phyloP scores from a whole-genome alignment of 1,140 invertebrate genomes.

The Drosophila lowei region DNA sequence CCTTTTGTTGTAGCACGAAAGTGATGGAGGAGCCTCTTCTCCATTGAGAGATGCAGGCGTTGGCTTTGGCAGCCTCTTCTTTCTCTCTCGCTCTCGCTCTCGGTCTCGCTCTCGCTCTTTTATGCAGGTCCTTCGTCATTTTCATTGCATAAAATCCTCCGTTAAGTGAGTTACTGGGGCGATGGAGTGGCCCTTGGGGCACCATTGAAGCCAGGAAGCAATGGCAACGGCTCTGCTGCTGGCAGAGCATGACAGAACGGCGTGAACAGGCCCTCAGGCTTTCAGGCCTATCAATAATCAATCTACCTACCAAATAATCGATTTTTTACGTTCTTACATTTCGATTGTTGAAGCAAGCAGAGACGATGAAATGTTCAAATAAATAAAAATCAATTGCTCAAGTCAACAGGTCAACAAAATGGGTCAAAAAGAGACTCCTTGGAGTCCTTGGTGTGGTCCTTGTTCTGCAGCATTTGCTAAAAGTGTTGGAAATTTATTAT shows the following conservation, averaged over 20 bases:
- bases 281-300: slow-evolving; percentile 9
- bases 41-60: too few relatives aligned
- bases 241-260: slow-evolving; percentile 9
- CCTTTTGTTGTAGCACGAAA: too few relatives aligned
- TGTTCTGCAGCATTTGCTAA: too few relatives aligned
- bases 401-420: slow-evolving; percentile 10
- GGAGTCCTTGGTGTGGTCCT: neutral
- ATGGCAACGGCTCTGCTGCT: neutral
- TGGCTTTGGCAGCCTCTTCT: too few relatives aligned
- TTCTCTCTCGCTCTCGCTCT: neutral
- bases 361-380: neutral
- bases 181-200: slow-evolving; percentile 34
- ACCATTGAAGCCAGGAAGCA: neutral
- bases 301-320: slow-evolving; percentile 4
- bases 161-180: slow-evolving; percentile 21
- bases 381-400: slow-evolving; percentile 13
- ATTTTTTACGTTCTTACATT: slow-evolving; percentile 44
- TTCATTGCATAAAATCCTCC: neutral
- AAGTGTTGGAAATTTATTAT: slow-evolving; percentile 26
- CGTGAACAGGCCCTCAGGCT: slow-evolving; percentile 6
- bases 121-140: neutral
- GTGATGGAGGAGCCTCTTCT: too few relatives aligned
- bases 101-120: neutral
- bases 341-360: too few relatives aligned
- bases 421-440: neutral